phyloP scores from a whole-genome alignment of 2,113 vertebrate species.

The Triplophysa rosa region DNA sequence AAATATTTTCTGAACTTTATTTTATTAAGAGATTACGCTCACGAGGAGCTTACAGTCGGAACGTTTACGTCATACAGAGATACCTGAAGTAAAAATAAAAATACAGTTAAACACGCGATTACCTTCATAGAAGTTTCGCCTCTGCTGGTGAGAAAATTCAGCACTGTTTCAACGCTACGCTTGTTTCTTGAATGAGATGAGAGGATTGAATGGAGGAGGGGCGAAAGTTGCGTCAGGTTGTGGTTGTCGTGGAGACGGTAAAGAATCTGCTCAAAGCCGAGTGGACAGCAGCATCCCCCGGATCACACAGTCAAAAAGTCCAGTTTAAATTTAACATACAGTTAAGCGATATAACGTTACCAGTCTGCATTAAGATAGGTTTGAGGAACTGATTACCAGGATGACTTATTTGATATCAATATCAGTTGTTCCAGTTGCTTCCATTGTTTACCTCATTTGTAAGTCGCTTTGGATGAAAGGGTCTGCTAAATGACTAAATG shows the following conservation, averaged over 20 bases:
- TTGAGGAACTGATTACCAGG: too few species aligned
- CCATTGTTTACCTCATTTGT: too few species aligned
- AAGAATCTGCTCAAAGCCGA: slow-evolving; percentile 58
- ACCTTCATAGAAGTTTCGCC: slow-evolving; percentile 21
- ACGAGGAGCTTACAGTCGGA: not conserved
- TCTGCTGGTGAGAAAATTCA: not conserved
- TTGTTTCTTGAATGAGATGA: slow-evolving; percentile 42
- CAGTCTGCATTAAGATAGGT: too few species aligned
- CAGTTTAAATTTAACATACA: not conserved
- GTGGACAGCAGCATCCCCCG: slow-evolving; percentile 21
- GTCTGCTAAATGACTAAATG: too few species aligned
- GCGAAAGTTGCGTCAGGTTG: slow-evolving; percentile 62
- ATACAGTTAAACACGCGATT: not conserved
- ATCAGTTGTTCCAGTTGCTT: too few species aligned
- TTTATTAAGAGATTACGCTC: not conserved
- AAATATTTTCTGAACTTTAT: not conserved
- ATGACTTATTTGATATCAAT: too few species aligned
- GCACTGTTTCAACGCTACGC: slow-evolving; percentile 6
- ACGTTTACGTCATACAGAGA: not conserved
- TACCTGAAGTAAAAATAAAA: not conserved
- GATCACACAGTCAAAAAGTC: not conserved
- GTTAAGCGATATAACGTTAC: not conserved
- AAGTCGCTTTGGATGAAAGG: too few species aligned
- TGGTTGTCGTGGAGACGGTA: slow-evolving; percentile 70
- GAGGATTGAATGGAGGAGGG: slow-evolving; percentile 55